A percentile compares a stretch with the other conserved stretches of the same genome.
Evolutionary conservation across 2,888 invertebrate species (phyloP).

Genomic region (Panzeria rudis): DNA sequence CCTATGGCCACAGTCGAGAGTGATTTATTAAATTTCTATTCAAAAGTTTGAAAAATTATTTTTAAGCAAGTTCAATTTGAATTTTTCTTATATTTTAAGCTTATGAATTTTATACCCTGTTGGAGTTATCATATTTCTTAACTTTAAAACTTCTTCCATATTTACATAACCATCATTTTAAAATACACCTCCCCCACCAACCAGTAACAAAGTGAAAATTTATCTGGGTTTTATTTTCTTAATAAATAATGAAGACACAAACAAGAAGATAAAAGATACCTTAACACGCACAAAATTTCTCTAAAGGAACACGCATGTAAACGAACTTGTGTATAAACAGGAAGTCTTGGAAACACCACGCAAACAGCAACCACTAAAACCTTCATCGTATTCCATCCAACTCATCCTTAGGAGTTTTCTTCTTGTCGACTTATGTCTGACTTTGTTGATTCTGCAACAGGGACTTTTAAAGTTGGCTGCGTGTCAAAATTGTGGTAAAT

Average conservation of each 20-base stretch:
- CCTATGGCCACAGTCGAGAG: no score
- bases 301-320: constrained; percentile 55
- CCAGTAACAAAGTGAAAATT: neutral
- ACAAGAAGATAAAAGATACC: constrained; percentile 67
- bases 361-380: constrained; percentile 57
- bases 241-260: constrained; percentile 42
- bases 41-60: no score
- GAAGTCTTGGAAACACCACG: constrained; percentile 70
- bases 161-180: neutral
- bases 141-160: no score
- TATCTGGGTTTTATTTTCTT: constrained; percentile 46
- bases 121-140: no score
- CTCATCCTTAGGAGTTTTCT: constrained; percentile 44
- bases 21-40: no score
- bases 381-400: constrained; percentile 28
- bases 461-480: constrained; percentile 55
- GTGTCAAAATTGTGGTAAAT: constrained; percentile 70
- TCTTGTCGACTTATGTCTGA: constrained; percentile 33
- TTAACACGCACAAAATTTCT: constrained; percentile 71
- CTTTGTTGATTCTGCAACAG: constrained; percentile 49
- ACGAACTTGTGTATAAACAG: constrained; percentile 46
- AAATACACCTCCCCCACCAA: neutral
- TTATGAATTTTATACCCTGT: neutral
- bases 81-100: no score
- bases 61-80: no score